These are phyloP conservation scores for Coendou prehensilis DNA, from an alignment of 2,797 vertebrate species.

Conservation along the genomic window DNA sequence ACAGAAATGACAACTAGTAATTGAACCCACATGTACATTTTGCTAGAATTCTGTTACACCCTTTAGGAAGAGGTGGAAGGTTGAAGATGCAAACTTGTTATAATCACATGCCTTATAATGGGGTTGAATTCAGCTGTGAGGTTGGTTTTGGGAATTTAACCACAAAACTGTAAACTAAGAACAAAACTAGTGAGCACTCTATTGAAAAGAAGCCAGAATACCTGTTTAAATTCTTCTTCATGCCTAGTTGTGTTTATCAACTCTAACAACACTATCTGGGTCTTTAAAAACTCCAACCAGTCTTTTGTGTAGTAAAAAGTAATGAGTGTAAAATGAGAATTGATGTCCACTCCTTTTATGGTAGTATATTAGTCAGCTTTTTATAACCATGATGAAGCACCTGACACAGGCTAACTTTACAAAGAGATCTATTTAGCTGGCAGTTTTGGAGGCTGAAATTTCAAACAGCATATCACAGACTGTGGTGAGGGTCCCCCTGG, in stretches of 20 bases:
- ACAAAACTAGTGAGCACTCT: not conserved
- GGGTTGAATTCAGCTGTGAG: not conserved
- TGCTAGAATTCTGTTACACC: not conserved
- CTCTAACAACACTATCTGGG: not conserved
- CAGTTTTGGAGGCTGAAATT: not conserved
- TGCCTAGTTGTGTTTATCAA: not conserved
- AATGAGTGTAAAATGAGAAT: not conserved
- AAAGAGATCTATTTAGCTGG: not conserved
- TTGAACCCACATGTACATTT: not conserved
- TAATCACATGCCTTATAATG: not conserved
- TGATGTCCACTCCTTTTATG: not conserved
- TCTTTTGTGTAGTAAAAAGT: constrained; percentile 15
- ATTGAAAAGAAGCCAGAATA: not conserved
- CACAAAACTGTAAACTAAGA: not conserved
- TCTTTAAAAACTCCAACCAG: not conserved
- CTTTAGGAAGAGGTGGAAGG: not conserved
- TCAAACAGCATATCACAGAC: not conserved
- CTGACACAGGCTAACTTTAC: not conserved
- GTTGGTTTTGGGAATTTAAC: not conserved
- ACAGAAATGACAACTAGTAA: not conserved
- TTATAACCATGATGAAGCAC: not conserved
- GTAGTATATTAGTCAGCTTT: not conserved
- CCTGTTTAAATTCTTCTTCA: not conserved
- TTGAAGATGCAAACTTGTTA: not conserved
- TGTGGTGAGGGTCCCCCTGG: not conserved